Evolutionary conservation across 2,113 vertebrate species (phyloP).

Genomic region (Lampris megalopsis): DNA sequence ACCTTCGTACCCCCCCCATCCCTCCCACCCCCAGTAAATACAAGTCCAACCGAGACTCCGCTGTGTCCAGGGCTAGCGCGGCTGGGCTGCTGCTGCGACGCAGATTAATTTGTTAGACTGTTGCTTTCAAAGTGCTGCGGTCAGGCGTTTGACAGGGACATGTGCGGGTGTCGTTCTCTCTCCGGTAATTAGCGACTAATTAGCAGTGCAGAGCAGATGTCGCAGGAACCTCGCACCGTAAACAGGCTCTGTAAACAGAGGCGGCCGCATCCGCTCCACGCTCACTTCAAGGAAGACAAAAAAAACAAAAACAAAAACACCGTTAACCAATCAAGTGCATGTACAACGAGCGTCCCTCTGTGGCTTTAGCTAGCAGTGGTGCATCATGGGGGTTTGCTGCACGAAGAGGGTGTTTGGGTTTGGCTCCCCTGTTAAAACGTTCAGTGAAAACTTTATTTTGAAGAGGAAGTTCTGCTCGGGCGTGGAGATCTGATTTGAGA

Average conservation of each 20-base stretch:
- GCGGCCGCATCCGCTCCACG: conserved; percentile 79
- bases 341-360: conserved; percentile 29
- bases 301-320: conserved; percentile 8
- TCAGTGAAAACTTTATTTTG: too few species aligned
- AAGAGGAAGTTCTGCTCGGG: too few species aligned
- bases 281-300: conserved; percentile 16
- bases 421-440: too few species aligned
- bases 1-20: too few species aligned
- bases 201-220: conserved; percentile 96
- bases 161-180: conserved; percentile 84
- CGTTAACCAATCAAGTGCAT: conserved; percentile 17
- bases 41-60: neutral
- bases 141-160: conserved; percentile 88
- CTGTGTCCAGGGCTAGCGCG: conserved; percentile 3
- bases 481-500: too few species aligned
- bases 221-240: conserved; percentile 89
- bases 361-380: conserved; percentile 6
- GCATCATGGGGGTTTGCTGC: neutral
- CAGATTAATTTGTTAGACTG: conserved; percentile 86
- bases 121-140: conserved; percentile 88
- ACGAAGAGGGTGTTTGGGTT: too few species aligned
- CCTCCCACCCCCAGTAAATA: conserved; percentile 24
- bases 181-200: conserved; percentile 96
- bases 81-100: conserved; percentile 38
- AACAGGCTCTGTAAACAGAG: conserved; percentile 97